Base-by-base conservation (phyloP, 2,113 vertebrate genomes). In the Cyprinodon tularosa region DNA sequence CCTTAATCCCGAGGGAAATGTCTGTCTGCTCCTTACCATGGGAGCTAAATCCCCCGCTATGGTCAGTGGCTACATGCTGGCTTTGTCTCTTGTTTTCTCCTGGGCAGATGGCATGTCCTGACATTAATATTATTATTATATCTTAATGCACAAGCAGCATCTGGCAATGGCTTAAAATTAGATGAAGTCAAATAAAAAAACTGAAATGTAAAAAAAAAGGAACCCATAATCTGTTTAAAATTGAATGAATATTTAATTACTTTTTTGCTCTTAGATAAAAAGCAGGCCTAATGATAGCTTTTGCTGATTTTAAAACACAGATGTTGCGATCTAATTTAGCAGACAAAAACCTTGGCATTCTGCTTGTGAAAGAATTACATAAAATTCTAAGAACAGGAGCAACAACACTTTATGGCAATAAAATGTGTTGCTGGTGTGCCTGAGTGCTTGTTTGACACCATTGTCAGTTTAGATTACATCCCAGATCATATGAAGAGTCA, bases 271-370 rank as follows among this genome's bases (percentile, higher is more conserved):
- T 15, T 4, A 29, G 15, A 38, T 12, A 65, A 65, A 12, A 42
- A 42, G 17, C 4, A 59, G 4, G 57, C 3, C 9, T 42, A 42
- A 42, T 29, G 42, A 42, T 29, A 29, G 29, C 6, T 53, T 53
- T 37, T n/a, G 40, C 12, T 42, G 68, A 81, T 77, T 76, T 57
- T 73, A 50, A 75, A 40, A 71, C 20, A 47, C 15, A 72, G 62
- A 29, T 72, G 64, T 75, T 44, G 65, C 17, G 65, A 63, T 61
- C 40, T 22, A 37, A 14, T 44, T 78, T 59, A 71, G 48, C 71
- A 63, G 4, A 67, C 38, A 20, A 15, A 66, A 73, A 68, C n/a
- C 22, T 9, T 45, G 44, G 9, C 9, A 10, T 45, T 45, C 12
- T 11, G 44, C 44, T 45, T 45, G 6, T 45, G 9, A 45, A 12